Base-by-base conservation (phyloP, 2,888 invertebrate species). In the Pycnomerus fuliginosus region DNA sequence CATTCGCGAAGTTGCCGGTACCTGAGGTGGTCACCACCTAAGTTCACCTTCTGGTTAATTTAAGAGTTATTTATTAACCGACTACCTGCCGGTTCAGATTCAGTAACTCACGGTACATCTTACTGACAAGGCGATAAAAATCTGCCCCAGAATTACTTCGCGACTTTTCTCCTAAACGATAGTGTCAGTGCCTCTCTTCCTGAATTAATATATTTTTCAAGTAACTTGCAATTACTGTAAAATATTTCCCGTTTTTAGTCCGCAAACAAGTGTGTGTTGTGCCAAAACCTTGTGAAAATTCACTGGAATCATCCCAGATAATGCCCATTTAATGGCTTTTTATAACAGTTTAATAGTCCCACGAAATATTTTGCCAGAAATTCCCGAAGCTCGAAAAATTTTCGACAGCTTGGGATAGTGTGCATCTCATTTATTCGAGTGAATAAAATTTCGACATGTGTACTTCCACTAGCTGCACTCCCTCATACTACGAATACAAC, bases 1-100 rank as follows among this genome's bases (percentile, higher is more conserved):
- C 58, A 56, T 55, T 61, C 57, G 59, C 50, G 38, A 51, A 51
- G 50, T 47, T 46, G 52, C 48, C 54, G 53, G 48, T 44, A 41
- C 16, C 48, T 47, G 50, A 53, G 53, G 47, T 52, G 56, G 55
- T 50, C 53, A 53, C 51, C 49, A 37, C 16, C 41, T 24, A n/a
- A 33, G 7, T n/a, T n/a, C n/a, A n/a, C n/a, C n/a, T n/a, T n/a
- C n/a, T n/a, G n/a, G n/a, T n/a, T n/a, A n/a, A n/a, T n/a, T n/a
- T n/a, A n/a, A n/a, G n/a, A n/a, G n/a, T 16, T 14, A 11, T 28
- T 34, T 37, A 29, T 37, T 29, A 37, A 37, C 29, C 23, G 34
- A 23, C 29, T 31, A 31, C 31, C 31, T 31, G 31, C 2, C 17
- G 17, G 17, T 20, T 3, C n/a, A n/a, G 20, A n/a, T 16, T 31